Conservation (phyloP, 2,888 invertebrate genomes). For the Eupithecia abbreviata region DNA sequence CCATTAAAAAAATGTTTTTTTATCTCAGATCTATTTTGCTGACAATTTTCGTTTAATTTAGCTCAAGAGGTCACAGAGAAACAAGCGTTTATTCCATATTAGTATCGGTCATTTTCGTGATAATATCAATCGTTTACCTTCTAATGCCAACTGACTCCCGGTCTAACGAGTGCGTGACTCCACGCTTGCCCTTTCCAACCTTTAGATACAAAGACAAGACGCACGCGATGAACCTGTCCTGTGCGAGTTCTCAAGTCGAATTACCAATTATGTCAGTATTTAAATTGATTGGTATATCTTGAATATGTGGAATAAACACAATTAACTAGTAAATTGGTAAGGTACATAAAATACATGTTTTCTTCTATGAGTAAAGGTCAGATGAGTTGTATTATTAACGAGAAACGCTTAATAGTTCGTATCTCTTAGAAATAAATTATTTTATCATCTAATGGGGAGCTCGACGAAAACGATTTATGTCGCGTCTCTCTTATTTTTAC, state of each 20-base stretch:
- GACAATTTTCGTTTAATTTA: neutral
- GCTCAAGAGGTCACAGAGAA: neutral
- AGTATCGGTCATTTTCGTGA: neutral
- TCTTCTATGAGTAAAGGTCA: no score
- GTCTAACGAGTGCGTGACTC: slow-evolving; percentile 60
- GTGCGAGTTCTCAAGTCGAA: slow-evolving; percentile 43
- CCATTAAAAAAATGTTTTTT: no score
- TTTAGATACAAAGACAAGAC: slow-evolving; percentile 20
- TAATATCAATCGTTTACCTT: neutral
- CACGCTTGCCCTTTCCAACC: slow-evolving; percentile 36
- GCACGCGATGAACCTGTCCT: slow-evolving; percentile 53
- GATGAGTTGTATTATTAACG: no score
- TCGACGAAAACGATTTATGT: no score
- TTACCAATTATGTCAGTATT: slow-evolving; percentile 32
- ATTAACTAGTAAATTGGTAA: no score
- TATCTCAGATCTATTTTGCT: neutral
- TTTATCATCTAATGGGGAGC: no score
- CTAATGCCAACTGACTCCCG: slow-evolving; percentile 2
- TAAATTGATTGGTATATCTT: neutral
- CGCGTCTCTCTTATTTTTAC: no score
- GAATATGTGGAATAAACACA: no score
- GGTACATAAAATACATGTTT: no score
- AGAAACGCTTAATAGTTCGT: no score
- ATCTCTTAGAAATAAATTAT: no score
- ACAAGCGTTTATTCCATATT: neutral